Base-by-base conservation (phyloP, 2,797 vertebrate species). In the Platalea minor region DNA sequence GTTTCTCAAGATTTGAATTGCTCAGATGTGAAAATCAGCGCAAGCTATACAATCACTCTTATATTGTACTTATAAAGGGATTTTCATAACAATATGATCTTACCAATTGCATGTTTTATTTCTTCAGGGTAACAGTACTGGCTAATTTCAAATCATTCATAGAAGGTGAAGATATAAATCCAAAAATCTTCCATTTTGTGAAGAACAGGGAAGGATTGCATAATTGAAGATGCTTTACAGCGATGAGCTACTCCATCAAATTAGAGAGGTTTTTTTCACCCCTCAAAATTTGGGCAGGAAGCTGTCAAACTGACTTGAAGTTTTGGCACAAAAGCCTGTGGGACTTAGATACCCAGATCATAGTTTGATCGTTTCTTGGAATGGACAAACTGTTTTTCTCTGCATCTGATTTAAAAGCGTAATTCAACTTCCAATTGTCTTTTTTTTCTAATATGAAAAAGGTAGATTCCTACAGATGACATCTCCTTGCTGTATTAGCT, bases 11-110 rank as follows among this genome's bases (percentile, higher is more conserved):
- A 93, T 68, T 72, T 93, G 86, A 95, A 83, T 80, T 94, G 51
- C 87, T 96, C 88, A 88, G 48, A 92, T 88, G 84, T 95, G 73
- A 89, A 96, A 95, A 96, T 91, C 83, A 37, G 85, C 83, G 84
- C 33, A 92, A 95, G 53, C 43, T 61, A 21, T 74, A 57, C 74
- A 74, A 57, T 91, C 24, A 75, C 14, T 91, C 24, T 74, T 59
- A 56, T 31, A 53, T 53, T 89, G 70, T 88, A 56, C 73, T 93
- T 91, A 84, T 26, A 68, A 93, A 93, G 41, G 48, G 33, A 63
- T 89, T 95, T 93, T 77, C 60, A 53, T 85, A 93, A 78, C 54
- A 87, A 45, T 76, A 77, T 7, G 2, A 23, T 80, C 57, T 86
- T 80, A 86, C 18, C 76, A 75, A 54, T 70, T 89, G 61, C 41